Conservation (phyloP, 2,888 invertebrate species). For the Sphaeridia pumilis region DNA sequence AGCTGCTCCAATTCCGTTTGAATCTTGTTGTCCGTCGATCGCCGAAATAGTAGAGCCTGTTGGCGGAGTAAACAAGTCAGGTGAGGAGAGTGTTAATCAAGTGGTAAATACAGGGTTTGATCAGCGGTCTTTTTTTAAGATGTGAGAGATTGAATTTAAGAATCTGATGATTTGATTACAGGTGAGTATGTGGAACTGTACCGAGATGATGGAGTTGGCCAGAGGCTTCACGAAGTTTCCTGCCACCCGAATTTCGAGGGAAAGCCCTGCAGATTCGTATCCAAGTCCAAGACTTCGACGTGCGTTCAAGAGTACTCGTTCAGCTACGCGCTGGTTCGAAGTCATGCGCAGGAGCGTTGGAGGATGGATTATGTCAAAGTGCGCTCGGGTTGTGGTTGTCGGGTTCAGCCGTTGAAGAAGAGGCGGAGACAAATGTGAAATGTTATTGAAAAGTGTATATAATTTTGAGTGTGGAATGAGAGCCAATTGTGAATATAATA, state of each 20-base stretch:
- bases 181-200: slow-evolving; percentile 33
- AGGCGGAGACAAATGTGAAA: slow-evolving; percentile 2
- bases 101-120: no score
- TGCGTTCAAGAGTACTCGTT: slow-evolving; percentile 30
- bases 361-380: slow-evolving; percentile 31
- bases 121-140: no score
- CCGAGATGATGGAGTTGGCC: slow-evolving; percentile 25
- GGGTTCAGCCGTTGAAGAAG: slow-evolving; percentile 17
- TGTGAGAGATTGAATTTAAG: no score
- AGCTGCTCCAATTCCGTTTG: no score
- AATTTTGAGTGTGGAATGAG: no score
- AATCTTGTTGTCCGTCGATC: slow-evolving; percentile 28
- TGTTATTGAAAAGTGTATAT: no score
- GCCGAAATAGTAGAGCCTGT: slow-evolving; percentile 28
- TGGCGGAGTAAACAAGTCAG: slow-evolving; percentile 28
- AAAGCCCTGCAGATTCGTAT: slow-evolving; percentile 28
- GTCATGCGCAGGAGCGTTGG: no score
- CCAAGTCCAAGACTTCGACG: slow-evolving; percentile 21
- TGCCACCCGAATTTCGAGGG: slow-evolving; percentile 24
- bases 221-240: slow-evolving; percentile 30
- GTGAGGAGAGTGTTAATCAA: no score
- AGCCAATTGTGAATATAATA: no score
- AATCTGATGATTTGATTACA: no score
- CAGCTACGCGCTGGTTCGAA: slow-evolving; percentile 33
- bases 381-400: slow-evolving; percentile 31